phyloP scores from a whole-genome alignment of 2,113 vertebrate genomes.

The Tragelaphus imberbis region DNA sequence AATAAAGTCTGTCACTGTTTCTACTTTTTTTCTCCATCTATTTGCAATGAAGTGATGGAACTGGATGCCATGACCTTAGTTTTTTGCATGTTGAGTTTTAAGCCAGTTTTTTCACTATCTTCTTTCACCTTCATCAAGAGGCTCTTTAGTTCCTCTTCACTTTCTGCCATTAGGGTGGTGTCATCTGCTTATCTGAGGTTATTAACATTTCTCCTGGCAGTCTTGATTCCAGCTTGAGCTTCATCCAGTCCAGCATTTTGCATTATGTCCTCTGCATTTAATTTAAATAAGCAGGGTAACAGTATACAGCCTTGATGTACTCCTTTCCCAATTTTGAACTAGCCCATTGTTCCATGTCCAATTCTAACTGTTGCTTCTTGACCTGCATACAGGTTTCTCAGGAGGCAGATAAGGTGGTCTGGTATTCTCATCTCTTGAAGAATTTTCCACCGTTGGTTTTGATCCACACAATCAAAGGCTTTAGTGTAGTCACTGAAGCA shows the following conservation, averaged over 20 bases:
- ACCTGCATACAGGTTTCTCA: not conserved
- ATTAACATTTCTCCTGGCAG: fast-evolving
- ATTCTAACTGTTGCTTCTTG: not conserved
- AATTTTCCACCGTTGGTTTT: not conserved
- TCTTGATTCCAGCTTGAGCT: not conserved
- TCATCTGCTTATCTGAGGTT: not conserved
- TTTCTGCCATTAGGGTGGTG: not conserved
- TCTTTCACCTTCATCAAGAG: not conserved
- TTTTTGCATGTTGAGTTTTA: not conserved
- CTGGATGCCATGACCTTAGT: not conserved
- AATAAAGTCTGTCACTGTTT: not conserved
- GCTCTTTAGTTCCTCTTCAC: not conserved
- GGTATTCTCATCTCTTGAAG: not conserved
- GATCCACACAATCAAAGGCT: not conserved
- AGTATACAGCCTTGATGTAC: not conserved
- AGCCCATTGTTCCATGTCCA: not conserved
- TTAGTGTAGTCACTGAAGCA: not conserved
- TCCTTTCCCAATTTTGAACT: not conserved
- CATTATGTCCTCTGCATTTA: not conserved
- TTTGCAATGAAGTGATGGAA: not conserved
- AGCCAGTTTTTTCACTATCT: not conserved
- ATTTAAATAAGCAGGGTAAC: not conserved
- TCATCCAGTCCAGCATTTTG: not conserved
- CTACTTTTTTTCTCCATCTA: not conserved
- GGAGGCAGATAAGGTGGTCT: not conserved